Base-by-base conservation (phyloP, 2,888 invertebrate genomes). In the Creontiades dilutus region DNA sequence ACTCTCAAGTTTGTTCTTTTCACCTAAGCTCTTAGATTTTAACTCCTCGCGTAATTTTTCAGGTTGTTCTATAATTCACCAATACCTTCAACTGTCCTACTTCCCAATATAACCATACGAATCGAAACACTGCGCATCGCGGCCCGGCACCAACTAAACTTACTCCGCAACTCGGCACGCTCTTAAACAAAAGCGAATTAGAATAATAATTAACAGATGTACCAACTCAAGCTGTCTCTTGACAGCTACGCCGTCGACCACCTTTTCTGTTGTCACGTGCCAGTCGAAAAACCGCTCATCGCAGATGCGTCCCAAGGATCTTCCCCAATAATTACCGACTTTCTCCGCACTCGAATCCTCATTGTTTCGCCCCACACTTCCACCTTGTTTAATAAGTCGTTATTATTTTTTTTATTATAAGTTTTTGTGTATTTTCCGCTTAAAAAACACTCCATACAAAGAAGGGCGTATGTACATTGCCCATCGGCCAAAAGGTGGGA, bases 291-390 rank as follows among this genome's bases (percentile, higher is more conserved):
- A 78, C 46, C 78, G 28, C 75, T 28, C 37, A 46, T 78, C 78
- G n/a, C 78, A 78, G 78, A 78, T 78, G 46, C 28, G 37, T 28
- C 27, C n/a, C 61, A 9, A 61, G 23, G 27, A 68, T 27, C 68
- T n/a, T 19, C 68, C 68, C 68, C n/a, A 23, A 23, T 78, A 78
- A 78, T 78, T 78, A 78, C 46, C n/a, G 78, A 47, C 78, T 78
- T 78, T 78, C 78, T 78, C 78, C 47, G 19, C 47, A 46, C 78
- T 78, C 47, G n/a, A 76, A 28, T 16, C 46, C 78, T 19, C 68
- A 68, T 68, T 68, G 68, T 68, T 57, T 46, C 28, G n/a, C 37
- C 19, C 46, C 46, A 16, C 13, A 3, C 23, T 68, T 68, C 68
- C 7, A 5, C 19, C 68, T 78, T 78, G 37, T 78, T 37, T 78